These are phyloP conservation scores for Gobio occitaniae DNA, from an alignment of 2,797 vertebrate genomes.

Conservation along the genomic window DNA sequence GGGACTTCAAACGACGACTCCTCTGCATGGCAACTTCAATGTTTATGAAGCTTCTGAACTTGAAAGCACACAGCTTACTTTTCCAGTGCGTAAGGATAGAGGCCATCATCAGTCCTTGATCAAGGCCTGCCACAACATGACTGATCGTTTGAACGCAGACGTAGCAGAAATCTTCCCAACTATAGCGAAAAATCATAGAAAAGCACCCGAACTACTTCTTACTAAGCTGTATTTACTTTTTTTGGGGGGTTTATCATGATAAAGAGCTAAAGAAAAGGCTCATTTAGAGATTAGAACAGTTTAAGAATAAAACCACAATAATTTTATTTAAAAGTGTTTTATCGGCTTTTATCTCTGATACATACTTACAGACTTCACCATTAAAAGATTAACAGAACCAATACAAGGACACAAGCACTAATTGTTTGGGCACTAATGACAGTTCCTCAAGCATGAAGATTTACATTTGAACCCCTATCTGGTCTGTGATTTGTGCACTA, in stretches of 20 bases:
- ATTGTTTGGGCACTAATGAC: slow-evolving; percentile 35
- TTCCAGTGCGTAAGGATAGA: slow-evolving; percentile 12
- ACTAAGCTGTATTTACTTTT: not conserved
- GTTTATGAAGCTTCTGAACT: slow-evolving; percentile 16
- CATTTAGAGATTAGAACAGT: not conserved
- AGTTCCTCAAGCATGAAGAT: slow-evolving; percentile 17
- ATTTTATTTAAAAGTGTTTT: not conserved
- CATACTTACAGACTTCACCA: not conserved
- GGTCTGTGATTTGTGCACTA: slow-evolving; percentile 39
- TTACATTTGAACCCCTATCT: slow-evolving; percentile 30
- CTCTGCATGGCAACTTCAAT: slow-evolving; percentile 25
- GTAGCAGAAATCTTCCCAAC: not conserved
- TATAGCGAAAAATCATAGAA: not conserved
- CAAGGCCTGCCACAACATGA: slow-evolving; percentile 30
- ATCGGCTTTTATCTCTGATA: not conserved
- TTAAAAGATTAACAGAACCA: slow-evolving; percentile 27
- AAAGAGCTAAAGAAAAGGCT: not conserved
- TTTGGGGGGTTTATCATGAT: slow-evolving; percentile 2
- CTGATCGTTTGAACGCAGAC: not conserved
- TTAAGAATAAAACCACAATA: not conserved
- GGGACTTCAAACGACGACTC: slow-evolving; percentile 14
- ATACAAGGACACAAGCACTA: not conserved
- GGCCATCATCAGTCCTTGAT: slow-evolving; percentile 37
- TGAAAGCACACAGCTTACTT: slow-evolving; percentile 23
- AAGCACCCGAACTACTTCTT: not conserved